These are phyloP conservation scores for Daubentonia madagascariensis DNA, from an alignment of 2,113 vertebrate species.

Conservation along the genomic window DNA sequence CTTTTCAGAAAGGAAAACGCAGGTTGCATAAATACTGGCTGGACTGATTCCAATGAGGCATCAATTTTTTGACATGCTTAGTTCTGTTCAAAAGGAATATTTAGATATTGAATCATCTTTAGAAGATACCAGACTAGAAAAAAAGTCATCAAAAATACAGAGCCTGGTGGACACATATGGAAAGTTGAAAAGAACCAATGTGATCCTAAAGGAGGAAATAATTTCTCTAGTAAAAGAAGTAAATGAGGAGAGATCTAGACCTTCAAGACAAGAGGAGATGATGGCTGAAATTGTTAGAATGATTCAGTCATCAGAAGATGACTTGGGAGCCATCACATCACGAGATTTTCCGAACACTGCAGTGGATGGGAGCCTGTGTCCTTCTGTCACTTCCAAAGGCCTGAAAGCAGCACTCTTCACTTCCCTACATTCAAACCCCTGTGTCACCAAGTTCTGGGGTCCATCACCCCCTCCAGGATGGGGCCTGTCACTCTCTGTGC, in stretches of 20 bases:
- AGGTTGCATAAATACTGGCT: not conserved
- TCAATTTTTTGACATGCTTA: not conserved
- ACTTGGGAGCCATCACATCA: not conserved
- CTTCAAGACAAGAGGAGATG: not conserved
- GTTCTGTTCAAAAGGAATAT: not conserved
- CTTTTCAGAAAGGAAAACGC: not conserved
- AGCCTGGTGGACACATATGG: not conserved
- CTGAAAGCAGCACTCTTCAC: not conserved
- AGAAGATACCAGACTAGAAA: not conserved
- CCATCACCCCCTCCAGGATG: too few relatives aligned
- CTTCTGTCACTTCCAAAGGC: not conserved
- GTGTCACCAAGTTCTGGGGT: not conserved
- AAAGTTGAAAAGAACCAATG: not conserved
- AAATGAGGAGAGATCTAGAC: not conserved
- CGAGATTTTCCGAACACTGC: not conserved
- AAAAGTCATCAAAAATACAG: not conserved
- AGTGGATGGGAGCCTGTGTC: not conserved
- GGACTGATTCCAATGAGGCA: not conserved
- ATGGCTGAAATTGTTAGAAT: not conserved
- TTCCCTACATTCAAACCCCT: not conserved
- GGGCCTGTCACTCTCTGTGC: not conserved
- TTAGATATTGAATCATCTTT: not conserved
- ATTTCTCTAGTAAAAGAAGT: not conserved
- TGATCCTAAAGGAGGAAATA: not conserved
- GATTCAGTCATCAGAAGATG: not conserved